These are phyloP conservation scores for Ranitomeya imitator DNA, from an alignment of 2,113 vertebrate genomes.

Conservation along the genomic window DNA sequence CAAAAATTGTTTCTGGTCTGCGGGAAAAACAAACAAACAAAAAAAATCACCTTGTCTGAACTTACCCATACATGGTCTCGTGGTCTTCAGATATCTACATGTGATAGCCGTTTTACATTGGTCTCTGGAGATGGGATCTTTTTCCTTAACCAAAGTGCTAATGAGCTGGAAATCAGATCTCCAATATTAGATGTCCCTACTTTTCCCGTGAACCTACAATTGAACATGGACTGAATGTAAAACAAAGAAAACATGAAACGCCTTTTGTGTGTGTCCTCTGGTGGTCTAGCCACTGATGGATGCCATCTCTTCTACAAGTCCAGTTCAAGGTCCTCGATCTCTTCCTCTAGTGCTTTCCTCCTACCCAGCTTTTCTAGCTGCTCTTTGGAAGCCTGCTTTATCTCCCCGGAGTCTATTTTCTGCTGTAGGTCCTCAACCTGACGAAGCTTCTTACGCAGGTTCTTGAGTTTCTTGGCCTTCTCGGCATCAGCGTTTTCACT, in stretches of 20 bases:
- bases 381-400: constrained; percentile 83
- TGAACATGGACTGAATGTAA: neutral
- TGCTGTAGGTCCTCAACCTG: constrained; percentile 90
- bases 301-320: constrained; percentile 70
- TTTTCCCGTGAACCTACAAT: constrained; percentile 15
- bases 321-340: constrained; percentile 80
- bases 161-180: constrained; percentile 8
- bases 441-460: constrained; percentile 89
- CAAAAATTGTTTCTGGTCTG: too few relatives aligned
- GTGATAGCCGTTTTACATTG: neutral
- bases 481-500: constrained; percentile 65
- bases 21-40: too few relatives aligned
- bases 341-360: constrained; percentile 74
- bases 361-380: constrained; percentile 89
- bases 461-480: constrained; percentile 86
- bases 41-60: too few relatives aligned
- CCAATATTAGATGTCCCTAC: neutral
- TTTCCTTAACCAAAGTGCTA: neutral
- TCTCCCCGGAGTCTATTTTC: constrained; percentile 84
- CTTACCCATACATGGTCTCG: too few relatives aligned
- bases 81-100: neutral
- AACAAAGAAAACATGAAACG: constrained; percentile 41
- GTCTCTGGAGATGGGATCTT: neutral
- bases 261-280: constrained; percentile 30
- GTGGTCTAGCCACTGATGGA: constrained; percentile 8